Evolutionary conservation across 64 coral and sea anemone genomes (phyloP), one percentile per base, ranked within the genome.

Genomic region (Astreopora myriophthalma): DNA sequence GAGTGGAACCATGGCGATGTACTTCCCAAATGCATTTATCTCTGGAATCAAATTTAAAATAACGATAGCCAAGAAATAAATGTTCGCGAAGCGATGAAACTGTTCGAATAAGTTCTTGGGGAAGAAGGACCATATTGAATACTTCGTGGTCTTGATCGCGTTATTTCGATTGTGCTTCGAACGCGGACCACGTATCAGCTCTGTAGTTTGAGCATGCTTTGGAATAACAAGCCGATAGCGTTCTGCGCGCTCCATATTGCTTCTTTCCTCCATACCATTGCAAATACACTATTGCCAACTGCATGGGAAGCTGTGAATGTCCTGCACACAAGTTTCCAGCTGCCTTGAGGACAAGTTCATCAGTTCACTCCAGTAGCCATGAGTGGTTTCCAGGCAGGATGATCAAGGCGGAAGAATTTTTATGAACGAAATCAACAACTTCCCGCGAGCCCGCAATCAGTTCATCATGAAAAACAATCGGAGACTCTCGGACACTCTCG

Each of bases 61-160:
- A 19, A 95, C 87, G 37, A 99, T 99, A n/a, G 79, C 68, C 68
- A 99, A 67, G 75, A 99, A 99, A 84, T 99, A 99, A 38, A 99
- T 88, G 73, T 99, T 99, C 84, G 97, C 97, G 87, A 99, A 99
- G 60, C 97, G 94, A 75, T 99, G 97, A 73, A 99, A 99, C 69
- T 99, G 97, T 51, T 99, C 97, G 86, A 99, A 99, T 75, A 99
- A 89, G 66, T 99, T 99, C 61, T 99, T 99, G 28, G 97, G 97
- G 48, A 99, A 35, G 33, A 99, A 99, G 31, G 94, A 87, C 97
- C 94, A 96, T 90, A 99, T 76, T 80, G 94, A 93, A 87, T 99
- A 99, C 72, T 99, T 99, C 49, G 97, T 99, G 33, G 97, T 99
- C 88, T 99, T 99, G 79, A 99, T 95, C 8, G 73, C 31, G 60